These are phyloP conservation scores for Dendrocincla tyrannina DNA, from an alignment of 2,797 vertebrate genomes.

Conservation along the genomic window DNA sequence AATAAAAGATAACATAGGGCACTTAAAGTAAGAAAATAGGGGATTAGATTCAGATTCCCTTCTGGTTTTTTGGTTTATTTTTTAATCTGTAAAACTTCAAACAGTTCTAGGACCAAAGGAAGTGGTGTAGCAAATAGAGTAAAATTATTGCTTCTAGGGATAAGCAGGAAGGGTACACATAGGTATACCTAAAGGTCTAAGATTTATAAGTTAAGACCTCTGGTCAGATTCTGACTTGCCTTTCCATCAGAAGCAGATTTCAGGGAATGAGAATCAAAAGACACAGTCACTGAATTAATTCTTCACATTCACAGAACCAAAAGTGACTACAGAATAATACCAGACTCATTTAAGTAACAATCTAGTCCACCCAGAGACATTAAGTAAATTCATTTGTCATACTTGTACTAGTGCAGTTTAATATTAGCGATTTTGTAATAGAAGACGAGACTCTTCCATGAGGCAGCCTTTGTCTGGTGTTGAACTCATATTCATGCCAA, in stretches of 20 bases:
- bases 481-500: neutral
- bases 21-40: neutral
- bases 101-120: neutral
- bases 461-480: neutral
- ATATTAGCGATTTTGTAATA: neutral
- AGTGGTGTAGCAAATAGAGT: neutral
- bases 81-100: neutral
- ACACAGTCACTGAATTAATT: neutral
- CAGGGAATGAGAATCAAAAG: neutral
- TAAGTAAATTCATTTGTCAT: neutral
- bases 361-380: neutral
- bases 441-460: neutral
- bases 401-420: neutral
- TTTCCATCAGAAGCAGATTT: neutral
- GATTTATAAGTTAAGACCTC: neutral
- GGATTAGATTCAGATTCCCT: neutral
- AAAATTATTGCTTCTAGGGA: neutral
- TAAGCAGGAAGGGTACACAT: neutral
- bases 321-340: neutral
- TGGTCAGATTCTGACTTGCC: neutral
- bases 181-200: neutral
- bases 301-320: neutral
- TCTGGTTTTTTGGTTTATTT: neutral
- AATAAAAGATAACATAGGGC: neutral
- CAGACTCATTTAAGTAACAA: neutral